Conservation (phyloP, 1,140 invertebrate species). For the Neodiprion virginianus region DNA sequence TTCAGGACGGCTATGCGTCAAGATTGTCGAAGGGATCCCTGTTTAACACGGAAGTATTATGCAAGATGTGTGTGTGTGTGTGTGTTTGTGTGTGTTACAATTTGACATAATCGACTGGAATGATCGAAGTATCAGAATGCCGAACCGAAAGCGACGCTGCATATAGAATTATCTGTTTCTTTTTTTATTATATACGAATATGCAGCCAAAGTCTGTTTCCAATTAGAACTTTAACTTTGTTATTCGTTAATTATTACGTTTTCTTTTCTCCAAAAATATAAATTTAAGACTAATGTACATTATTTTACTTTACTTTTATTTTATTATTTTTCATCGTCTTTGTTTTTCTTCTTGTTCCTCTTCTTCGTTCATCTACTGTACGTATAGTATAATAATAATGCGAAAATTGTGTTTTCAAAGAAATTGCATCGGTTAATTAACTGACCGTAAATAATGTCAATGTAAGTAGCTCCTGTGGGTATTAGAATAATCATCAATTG, state of each 20-base stretch:
- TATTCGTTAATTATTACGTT: constrained; percentile 32
- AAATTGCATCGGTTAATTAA: too few species aligned
- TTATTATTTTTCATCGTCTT: not conserved
- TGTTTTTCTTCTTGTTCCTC: not conserved
- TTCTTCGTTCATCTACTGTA: not conserved
- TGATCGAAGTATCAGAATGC: not conserved
- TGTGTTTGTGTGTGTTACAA: not conserved
- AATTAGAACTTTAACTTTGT: too few species aligned
- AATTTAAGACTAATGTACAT: constrained; percentile 52
- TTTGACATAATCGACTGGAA: constrained; percentile 10
- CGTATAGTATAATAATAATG: too few species aligned
- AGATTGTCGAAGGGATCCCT: not conserved
- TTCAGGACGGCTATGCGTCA: not conserved
- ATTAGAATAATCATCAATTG: too few species aligned
- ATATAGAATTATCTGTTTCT: not conserved
- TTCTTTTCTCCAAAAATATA: constrained; percentile 56
- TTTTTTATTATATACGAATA: too few species aligned
- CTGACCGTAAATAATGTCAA: too few species aligned
- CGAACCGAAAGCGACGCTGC: not conserved
- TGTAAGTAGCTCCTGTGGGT: too few species aligned
- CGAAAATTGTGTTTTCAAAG: too few species aligned
- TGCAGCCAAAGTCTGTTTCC: too few species aligned
- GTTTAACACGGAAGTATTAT: too few species aligned
- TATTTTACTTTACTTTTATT: constrained; percentile 22
- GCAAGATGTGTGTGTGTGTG: constrained; percentile 8